Conservation (phyloP, 1,140 invertebrate species). For the Acromyrmex heyeri region DNA sequence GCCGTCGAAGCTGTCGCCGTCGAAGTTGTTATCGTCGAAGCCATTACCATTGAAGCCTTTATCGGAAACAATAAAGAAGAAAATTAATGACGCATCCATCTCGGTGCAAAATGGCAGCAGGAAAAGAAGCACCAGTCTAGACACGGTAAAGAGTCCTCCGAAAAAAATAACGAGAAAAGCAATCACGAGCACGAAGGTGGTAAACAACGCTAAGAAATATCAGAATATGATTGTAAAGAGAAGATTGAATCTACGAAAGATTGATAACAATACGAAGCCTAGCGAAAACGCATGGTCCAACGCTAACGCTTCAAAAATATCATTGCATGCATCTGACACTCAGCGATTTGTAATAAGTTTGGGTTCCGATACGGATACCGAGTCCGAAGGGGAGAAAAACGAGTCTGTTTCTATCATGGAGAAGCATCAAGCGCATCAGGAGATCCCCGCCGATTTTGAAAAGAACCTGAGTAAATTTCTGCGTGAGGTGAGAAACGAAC, state of each 20-base stretch:
- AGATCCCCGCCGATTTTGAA: conserved; percentile 82
- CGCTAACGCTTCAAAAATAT: conserved; percentile 63
- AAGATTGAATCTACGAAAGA: conserved; percentile 77
- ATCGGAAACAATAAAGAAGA: conserved; percentile 10
- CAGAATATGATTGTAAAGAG: conserved; percentile 78
- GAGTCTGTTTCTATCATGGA: conserved; percentile 2
- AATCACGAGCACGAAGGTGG: conserved; percentile 77
- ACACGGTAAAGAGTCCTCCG: conserved; percentile 54
- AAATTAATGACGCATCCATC: background rate
- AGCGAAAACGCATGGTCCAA: conserved; percentile 42
- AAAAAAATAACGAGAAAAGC: conserved; percentile 79
- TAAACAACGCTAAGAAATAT: conserved; percentile 80
- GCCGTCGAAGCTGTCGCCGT: background rate
- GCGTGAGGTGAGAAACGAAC: conserved; percentile 80
- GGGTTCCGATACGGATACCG: conserved; percentile 82
- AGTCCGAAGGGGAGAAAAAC: conserved; percentile 77
- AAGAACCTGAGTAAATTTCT: conserved; percentile 84
- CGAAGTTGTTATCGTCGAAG: background rate
- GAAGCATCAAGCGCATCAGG: conserved; percentile 60
- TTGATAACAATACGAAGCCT: conserved; percentile 49
- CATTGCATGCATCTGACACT: conserved; percentile 52
- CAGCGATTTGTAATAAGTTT: conserved; percentile 83
- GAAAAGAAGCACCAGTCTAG: conserved; percentile 46
- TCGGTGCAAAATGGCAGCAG: background rate
- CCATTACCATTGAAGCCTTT: background rate